Evolutionary conservation across 1,140 invertebrate species (phyloP).

Genomic region (Capitella teleta): DNA sequence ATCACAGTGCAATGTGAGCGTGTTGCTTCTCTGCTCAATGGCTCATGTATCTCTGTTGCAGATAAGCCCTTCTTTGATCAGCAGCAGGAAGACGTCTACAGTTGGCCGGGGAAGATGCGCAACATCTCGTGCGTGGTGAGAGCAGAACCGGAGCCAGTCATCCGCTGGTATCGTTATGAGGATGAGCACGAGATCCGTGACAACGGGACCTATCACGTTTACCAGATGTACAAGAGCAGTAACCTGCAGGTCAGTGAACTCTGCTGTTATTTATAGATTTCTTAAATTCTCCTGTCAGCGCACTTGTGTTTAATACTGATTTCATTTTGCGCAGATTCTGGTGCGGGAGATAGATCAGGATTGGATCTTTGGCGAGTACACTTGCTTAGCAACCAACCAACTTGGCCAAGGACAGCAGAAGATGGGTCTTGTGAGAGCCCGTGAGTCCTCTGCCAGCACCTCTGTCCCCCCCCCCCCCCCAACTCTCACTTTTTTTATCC

Average conservation of each 20-base stretch:
- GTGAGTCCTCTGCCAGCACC: too few species aligned
- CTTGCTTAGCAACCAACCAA: constrained; percentile 66
- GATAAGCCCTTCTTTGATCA: too few species aligned
- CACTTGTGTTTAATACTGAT: too few species aligned
- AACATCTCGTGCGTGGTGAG: constrained; percentile 81
- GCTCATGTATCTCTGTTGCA: background rate
- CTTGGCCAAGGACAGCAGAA: constrained; percentile 55
- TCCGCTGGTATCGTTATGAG: constrained; percentile 55
- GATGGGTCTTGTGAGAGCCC: constrained; percentile 56
- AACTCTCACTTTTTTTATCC: background rate
- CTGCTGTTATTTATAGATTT: too few species aligned
- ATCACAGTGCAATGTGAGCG: constrained; percentile 11
- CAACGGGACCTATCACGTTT: constrained; percentile 12
- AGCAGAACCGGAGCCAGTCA: constrained; percentile 83
- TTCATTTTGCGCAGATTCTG: constrained; percentile 2
- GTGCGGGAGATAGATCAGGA: constrained; percentile 10
- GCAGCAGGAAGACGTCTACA: constrained; percentile 63
- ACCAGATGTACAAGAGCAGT: constrained; percentile 9
- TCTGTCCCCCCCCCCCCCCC: too few species aligned
- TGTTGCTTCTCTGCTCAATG: background rate
- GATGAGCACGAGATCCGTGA: background rate
- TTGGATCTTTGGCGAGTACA: constrained; percentile 58
- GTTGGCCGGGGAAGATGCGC: constrained; percentile 64
- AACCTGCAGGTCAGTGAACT: constrained; percentile 11
- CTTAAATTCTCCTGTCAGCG: too few species aligned